Conservation (phyloP, 1,140 invertebrate genomes). For the Drosophila sp. region DNA sequence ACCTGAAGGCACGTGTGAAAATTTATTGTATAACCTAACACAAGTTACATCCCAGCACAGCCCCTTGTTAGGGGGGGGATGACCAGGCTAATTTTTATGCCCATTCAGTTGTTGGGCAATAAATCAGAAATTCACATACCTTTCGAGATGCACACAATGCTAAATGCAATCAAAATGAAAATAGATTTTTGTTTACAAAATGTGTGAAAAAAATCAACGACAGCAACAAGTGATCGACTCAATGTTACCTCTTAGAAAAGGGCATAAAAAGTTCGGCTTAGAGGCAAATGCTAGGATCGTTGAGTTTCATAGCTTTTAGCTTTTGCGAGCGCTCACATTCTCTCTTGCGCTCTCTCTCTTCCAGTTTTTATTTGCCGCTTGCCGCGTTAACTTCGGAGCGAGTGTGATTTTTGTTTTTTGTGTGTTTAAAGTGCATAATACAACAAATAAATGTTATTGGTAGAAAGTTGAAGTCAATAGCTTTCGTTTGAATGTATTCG, state of each 20-base stretch:
- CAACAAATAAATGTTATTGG: no score
- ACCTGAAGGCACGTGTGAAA: neutral
- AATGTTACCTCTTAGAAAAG: neutral
- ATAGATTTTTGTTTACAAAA: conserved; percentile 10
- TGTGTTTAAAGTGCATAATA: no score
- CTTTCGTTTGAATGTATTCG: neutral
- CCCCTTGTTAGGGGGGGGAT: neutral
- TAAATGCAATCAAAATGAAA: conserved; percentile 10
- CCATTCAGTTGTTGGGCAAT: neutral
- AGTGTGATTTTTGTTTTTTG: no score
- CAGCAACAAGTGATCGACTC: neutral
- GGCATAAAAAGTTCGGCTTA: no score
- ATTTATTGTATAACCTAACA: neutral
- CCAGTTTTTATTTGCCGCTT: neutral
- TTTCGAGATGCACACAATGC: neutral
- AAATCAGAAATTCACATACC: conserved; percentile 7
- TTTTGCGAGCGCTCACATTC: no score
- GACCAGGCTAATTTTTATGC: conserved; percentile 6
- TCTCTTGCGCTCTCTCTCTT: neutral
- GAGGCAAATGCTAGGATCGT: neutral
- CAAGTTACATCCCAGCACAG: neutral
- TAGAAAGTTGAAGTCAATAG: neutral
- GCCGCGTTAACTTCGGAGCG: neutral
- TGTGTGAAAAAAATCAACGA: neutral
- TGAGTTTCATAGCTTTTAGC: neutral